phyloP scores from a whole-genome alignment of 1,140 invertebrate species.

The Pachypsylla venusta region DNA sequence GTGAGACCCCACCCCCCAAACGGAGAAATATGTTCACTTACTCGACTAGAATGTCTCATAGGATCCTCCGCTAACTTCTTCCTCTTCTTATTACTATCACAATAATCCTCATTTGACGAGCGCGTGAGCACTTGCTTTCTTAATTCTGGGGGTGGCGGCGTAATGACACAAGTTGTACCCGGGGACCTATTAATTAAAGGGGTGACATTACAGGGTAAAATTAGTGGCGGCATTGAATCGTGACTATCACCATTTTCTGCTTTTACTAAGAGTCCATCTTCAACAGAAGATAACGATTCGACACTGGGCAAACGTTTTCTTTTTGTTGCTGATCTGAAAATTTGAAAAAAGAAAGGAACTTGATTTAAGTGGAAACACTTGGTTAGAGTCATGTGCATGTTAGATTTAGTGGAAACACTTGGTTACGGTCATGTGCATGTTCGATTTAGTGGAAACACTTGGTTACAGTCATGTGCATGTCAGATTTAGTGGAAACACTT shows the following conservation, averaged over 20 bases:
- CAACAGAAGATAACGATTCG: neutral
- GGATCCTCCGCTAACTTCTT: conserved; percentile 1
- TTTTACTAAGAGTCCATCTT: conserved; percentile 8
- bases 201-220: neutral
- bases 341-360: no score
- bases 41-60: conserved; percentile 8
- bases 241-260: neutral
- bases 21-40: no score
- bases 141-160: neutral
- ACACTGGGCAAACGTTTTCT: conserved; percentile 12
- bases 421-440: no score
- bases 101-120: neutral
- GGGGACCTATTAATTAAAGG: neutral
- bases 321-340: no score
- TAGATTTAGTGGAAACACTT: no score
- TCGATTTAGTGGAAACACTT: no score
- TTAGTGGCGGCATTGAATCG: conserved; percentile 1
- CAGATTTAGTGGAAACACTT: no score
- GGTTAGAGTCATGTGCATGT: no score
- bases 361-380: no score
- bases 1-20: no score
- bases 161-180: conserved; percentile 1
- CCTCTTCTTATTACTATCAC: neutral
- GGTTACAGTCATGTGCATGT: no score
- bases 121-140: neutral